Base-by-base conservation (phyloP, 2,888 invertebrate species). In the Temnothorax rugatulus region DNA sequence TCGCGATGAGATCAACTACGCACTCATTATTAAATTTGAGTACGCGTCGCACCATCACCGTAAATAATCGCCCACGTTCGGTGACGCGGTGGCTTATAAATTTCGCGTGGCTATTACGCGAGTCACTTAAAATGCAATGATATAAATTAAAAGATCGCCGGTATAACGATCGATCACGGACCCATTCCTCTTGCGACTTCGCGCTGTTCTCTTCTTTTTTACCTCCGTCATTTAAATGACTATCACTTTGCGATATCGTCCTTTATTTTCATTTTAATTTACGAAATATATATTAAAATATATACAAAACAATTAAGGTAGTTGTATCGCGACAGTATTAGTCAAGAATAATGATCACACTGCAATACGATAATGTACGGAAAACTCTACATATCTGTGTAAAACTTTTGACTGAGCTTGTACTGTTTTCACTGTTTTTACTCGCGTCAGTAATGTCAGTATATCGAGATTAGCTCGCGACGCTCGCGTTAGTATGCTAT, bases 31-130 rank as follows among this genome's bases (percentile, higher is more conserved):
- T 86, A 88, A 86, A 89, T 87, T 84, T 82, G 64, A 86, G 82
- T 86, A 79, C 74, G 83, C 63, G 41, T 77, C 50, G 71, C 61
- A 84, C 87, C 86, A 86, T 87, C 89, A 76, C 84, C 92, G 89
- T 92, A 92, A 92, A 92, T 90, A 90, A 91, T 89, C 92, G 91
- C 92, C 92, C 90, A 91, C 92, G 79, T 74, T 52, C 69, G 69
- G 29, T 73, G 69, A 54, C 64, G 50, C 75, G 66, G 75, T 47
- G 75, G 73, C 75, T 85, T 89, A 84, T 89, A 88, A 91, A 91
- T 91, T 88, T 91, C 82, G 69, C 52, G 66, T 25, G 61, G 63
- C 89, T 88, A 86, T 91, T 91, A 88, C 85, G 76, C 79, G 84
- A 89, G 88, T 90, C 91, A 87, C 85, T 91, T 91, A 91, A 91